Percentiles rank a stretch among this genome's conserved stretches.
phyloP scores from a whole-genome alignment of 2,113 vertebrate species.

The Pachycephala philippinensis region DNA sequence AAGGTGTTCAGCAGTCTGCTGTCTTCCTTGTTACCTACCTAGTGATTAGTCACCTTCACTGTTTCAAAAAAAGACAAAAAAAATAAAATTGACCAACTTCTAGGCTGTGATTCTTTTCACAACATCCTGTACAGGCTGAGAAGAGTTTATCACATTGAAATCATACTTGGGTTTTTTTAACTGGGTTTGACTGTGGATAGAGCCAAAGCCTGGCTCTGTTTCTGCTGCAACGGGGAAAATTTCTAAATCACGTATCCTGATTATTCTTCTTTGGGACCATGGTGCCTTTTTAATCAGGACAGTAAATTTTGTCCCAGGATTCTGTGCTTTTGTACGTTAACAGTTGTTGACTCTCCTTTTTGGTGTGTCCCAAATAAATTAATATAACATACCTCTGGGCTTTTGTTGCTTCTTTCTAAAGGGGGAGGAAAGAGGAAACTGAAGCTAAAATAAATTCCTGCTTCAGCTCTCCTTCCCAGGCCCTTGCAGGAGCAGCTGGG shows the following conservation, averaged over 20 bases:
- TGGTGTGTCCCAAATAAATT: conserved; percentile 69
- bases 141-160: conserved; percentile 1
- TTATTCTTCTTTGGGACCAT: conserved; percentile 59
- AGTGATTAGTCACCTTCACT: not conserved
- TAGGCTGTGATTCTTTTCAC: not conserved
- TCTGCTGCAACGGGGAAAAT: conserved; percentile 42
- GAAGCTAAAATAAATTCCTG: not conserved
- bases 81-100: not conserved
- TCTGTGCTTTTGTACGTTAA: conserved; percentile 68
- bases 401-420: conserved; percentile 42
- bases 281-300: conserved; percentile 66
- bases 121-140: conserved; percentile 9
- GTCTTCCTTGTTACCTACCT: not conserved
- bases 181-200: conserved; percentile 55
- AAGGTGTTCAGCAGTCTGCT: not conserved
- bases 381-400: conserved; percentile 36
- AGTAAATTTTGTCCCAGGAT: conserved; percentile 64
- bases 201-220: conserved; percentile 50
- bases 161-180: not conserved
- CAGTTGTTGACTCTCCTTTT: conserved; percentile 56
- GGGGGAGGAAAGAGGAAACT: conserved; percentile 37
- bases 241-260: conserved; percentile 48
- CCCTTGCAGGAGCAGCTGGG: not conserved
- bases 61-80: not conserved
- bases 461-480: not conserved